Evolutionary conservation across 2,113 vertebrate species (phyloP).

Genomic region (Camelus dromedarius): DNA sequence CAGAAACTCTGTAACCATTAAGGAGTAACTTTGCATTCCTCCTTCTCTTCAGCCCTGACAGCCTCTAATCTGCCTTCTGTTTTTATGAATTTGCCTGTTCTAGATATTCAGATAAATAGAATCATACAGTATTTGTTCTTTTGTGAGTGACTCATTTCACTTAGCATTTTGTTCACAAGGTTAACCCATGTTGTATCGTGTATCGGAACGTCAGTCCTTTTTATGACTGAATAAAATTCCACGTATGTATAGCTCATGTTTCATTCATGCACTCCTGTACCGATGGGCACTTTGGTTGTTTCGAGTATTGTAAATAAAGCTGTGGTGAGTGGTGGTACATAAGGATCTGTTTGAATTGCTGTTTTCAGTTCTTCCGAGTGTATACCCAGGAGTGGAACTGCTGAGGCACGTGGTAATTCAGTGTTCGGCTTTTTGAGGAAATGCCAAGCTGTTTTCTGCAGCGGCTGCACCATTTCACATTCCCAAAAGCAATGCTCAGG

Average conservation of each 20-base stretch:
- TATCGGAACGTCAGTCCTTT: background rate
- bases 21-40: background rate
- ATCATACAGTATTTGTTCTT: background rate
- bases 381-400: background rate
- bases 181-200: background rate
- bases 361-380: background rate
- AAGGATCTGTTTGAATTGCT: background rate
- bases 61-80: background rate
- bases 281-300: background rate
- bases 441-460: background rate
- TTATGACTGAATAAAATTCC: background rate
- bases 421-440: background rate
- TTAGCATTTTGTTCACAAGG: background rate
- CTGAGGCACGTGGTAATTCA: background rate
- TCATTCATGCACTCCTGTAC: background rate
- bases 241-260: background rate
- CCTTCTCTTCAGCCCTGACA: background rate
- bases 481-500: too few relatives aligned
- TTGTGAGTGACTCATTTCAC: background rate
- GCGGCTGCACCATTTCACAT: too few relatives aligned
- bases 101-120: background rate
- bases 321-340: background rate
- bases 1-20: background rate
- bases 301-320: background rate
- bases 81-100: background rate